Base-by-base conservation (phyloP, 2,888 invertebrate species). In the Chironomus riparius region DNA sequence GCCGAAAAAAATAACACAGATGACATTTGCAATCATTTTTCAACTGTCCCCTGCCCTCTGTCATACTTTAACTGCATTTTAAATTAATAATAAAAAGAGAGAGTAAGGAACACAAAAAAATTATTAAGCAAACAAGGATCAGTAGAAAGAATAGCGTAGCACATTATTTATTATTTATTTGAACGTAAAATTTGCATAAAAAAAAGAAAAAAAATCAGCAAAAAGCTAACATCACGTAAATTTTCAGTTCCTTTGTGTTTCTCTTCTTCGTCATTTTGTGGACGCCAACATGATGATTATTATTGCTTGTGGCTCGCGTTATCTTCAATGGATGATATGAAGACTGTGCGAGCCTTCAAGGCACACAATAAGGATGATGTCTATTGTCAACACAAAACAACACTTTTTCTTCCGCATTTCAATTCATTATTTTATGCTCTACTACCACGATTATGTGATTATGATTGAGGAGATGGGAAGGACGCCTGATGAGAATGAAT, bases 181-280 rank as follows among this genome's bases (percentile, higher is more conserved):
- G 70, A 70, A 24, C 18, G 1, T 28, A 18, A 47, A 18, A 70
- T 70, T 70, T 70, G 56, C 70, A 70, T 70, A 70, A 70, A 21
- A 56, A 24, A 70, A 24, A 48, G n/a, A 56, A 56, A 18, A 56
- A 56, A 7, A 15, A 5, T 50, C 15, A 4, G 18, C n/a, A 56
- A 70, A 24, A 50, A 50, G 70, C 15, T 28, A 70, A 70, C 24
- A 24, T 70, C 70, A 70, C 70, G 70, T 70, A 70, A 28, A 56
- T 6, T 56, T 7, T 6, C 15, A 6, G 6, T 13, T 4, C 56
- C 4, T 56, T 56, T 56, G 56, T 56, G 56, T 56, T 15, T 18
- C 15, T 56, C 4, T 4, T 4, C 4, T 15, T 28, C 10, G 38
- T 56, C 18, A 56, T 56, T 56, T 56, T 56, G 56, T 15, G 56